Base-by-base conservation (phyloP, 2,888 invertebrate genomes). In the Archaeoteleia sp. region DNA sequence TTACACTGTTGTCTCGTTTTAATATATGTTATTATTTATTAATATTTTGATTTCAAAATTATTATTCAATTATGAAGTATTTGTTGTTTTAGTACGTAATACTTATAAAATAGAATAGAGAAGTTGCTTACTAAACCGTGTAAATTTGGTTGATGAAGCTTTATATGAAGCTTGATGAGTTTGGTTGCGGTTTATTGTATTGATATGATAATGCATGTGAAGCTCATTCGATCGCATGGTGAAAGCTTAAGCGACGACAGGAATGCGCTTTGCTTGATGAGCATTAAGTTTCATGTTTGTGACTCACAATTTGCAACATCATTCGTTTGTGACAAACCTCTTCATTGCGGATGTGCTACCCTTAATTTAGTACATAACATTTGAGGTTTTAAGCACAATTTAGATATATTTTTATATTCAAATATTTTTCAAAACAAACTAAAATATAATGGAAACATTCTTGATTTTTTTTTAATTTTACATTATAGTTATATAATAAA, bases 121-220 rank as follows among this genome's bases (percentile, higher is more conserved):
- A 29, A 43, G 43, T 37, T 17, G 37, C 30, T 43, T 30, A 30
- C 30, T 43, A 15, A 30, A 30, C 30, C 43, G 32, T 43, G 37
- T 25, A 29, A 23, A 29, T 55, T 58, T 34, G 17, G 20, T 30
- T 46, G 27, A 55, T 27, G 39, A 48, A 45, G 62, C 54, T 49
- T 61, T 39, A 49, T 49, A 49, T 17, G 62, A 9, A 42, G 55
- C 62, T 63, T 55, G 43, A 63, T 42, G 37, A 55, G 48, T 55
- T 55, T 55, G 43, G 62, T 49, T 55, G 49, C 55, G 29, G 55
- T 55, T 20, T 49, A 63, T 43, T 39, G 40, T 37, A 37, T 43
- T 45, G 37, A 37, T 37, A 46, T 29, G 37, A 29, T 46, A 54
- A 32, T 46, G 61, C 53, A 61, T 20, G 45, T 40, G 15, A 5